Evolutionary conservation across 1,140 invertebrate genomes (phyloP).

Genomic region (Zophobas atratus): DNA sequence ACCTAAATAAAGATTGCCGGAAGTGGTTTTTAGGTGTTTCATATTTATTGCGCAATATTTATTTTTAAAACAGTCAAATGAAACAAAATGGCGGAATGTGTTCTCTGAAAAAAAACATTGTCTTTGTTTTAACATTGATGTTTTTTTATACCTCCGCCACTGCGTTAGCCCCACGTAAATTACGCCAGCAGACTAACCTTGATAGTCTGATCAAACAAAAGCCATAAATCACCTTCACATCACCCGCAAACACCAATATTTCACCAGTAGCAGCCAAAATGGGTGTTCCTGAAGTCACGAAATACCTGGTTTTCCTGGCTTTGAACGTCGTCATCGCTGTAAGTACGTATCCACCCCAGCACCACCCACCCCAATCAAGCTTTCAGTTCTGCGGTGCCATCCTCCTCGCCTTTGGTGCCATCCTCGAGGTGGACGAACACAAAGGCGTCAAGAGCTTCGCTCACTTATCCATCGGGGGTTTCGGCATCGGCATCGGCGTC

Average conservation of each 20-base stretch:
- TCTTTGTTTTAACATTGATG: too few species aligned
- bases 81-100: too few species aligned
- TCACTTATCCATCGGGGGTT: constrained; percentile 28
- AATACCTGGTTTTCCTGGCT: constrained; percentile 23
- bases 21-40: too few species aligned
- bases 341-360: neutral
- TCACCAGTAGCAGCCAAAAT: constrained; percentile 20
- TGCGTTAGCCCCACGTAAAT: too few species aligned
- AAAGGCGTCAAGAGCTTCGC: constrained; percentile 34
- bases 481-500: constrained; percentile 33
- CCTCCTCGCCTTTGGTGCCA: constrained; percentile 28
- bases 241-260: constrained; percentile 5
- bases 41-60: too few species aligned
- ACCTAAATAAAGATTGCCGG: too few species aligned
- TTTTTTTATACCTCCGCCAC: too few species aligned
- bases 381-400: constrained; percentile 36
- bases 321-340: constrained; percentile 34
- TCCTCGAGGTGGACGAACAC: constrained; percentile 28
- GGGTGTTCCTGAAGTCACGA: constrained; percentile 34
- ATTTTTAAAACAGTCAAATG: too few species aligned
- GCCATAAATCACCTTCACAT: constrained; percentile 20
- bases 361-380: neutral
- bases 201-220: constrained; percentile 23
- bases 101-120: too few species aligned
- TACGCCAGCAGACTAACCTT: neutral